These are phyloP conservation scores for Nycticebus coucang DNA, from an alignment of 2,113 vertebrate genomes.

Conservation along the genomic window DNA sequence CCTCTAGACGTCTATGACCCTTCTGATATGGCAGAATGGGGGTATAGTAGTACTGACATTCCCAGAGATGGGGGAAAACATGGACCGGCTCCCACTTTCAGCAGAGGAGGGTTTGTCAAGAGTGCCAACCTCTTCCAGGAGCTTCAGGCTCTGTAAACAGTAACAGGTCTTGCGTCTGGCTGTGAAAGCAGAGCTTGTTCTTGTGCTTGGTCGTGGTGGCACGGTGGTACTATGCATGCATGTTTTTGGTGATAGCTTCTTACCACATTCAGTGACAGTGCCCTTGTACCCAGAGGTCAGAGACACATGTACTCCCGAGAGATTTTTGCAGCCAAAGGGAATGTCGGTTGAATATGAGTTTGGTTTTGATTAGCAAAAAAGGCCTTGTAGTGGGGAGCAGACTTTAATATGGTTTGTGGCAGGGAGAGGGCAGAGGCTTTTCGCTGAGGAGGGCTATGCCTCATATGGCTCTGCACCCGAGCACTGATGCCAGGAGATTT, in stretches of 20 bases:
- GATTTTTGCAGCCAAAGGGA: not conserved
- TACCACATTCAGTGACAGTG: not conserved
- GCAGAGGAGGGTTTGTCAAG: not conserved
- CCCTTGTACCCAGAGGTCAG: not conserved
- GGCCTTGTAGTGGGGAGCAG: not conserved
- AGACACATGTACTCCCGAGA: not conserved
- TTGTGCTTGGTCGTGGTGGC: not conserved
- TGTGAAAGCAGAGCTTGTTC: not conserved
- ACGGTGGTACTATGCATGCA: not conserved
- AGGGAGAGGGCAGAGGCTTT: not conserved
- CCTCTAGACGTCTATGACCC: not conserved
- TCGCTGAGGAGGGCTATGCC: accelerated
- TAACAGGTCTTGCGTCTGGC: not conserved
- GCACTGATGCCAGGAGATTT: not conserved
- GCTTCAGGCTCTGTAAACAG: not conserved
- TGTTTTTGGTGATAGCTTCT: not conserved
- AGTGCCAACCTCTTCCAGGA: not conserved
- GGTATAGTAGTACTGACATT: not conserved
- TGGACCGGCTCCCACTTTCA: not conserved
- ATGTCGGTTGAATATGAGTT: not conserved
- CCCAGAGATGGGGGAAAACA: not conserved
- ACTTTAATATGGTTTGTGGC: not conserved
- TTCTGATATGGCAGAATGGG: not conserved
- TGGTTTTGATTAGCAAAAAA: constrained; percentile 28
- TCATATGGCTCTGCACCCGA: not conserved